Evolutionary conservation across 2,888 invertebrate species (phyloP), one percentile per base, ranked within the genome.

Genomic region (Andrena haemorrhoa): DNA sequence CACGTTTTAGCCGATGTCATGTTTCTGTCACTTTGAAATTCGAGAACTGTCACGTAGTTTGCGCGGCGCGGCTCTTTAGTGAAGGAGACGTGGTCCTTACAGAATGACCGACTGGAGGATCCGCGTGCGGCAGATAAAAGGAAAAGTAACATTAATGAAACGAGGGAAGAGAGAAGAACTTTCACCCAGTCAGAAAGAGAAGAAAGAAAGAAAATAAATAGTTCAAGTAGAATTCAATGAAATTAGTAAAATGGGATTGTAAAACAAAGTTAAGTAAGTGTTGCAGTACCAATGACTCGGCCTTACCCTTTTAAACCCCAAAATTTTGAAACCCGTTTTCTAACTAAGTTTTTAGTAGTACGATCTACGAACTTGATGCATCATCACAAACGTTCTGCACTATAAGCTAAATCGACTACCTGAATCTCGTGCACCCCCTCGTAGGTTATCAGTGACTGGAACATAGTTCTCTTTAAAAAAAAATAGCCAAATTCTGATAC

Each of bases 1-100:
- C 92, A 92, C 92, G 91, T 92, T 86, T 88, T 88, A 82, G 82
- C 71, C 83, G 78, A 87, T 79, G 86, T 89, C 90, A 83, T 87
- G 88, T 88, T 79, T 71, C 83, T 85, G 83, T 87, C 86, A 88
- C 84, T 88, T 85, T 58, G 79, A 89, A 89, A 89, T 89, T 90
- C 76, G 72, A 81, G 84, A 84, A 84, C 83, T 82, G 85, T 77
- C 84, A 77, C 51, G 79, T 74, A 70, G 47, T 82, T 73, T 69
- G 56, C 79, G 41, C 56, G 49, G 56, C 68, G 26, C 10, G 60
- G 60, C 63, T 78, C 29, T 63, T 75, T 65, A 73, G 64, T 29
- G 35, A 23, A 64, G 33, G 31, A 8, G 58, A 76, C 75, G 56
- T 79, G 70, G 49, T 23, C 58, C 31, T n/a, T 31, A 63, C 47